A percentile compares a stretch with the other conserved stretches of the same genome.
Conservation (phyloP, 2,113 vertebrate species). For the Todiramphus saurophagus region DNA sequence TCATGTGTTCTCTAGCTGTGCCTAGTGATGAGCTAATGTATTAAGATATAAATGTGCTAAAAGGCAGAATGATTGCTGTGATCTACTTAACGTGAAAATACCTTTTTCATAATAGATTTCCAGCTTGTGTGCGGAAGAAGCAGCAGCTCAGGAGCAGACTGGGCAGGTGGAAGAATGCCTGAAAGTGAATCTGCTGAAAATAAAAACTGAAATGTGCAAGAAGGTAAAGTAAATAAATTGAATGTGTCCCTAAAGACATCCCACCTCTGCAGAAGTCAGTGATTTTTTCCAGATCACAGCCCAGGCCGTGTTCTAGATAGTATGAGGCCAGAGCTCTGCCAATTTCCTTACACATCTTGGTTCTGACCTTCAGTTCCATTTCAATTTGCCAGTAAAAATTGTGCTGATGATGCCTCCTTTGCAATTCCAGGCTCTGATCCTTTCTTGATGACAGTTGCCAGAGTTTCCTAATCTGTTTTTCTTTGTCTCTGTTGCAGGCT, state of each 20-base stretch:
- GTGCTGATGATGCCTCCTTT: neutral
- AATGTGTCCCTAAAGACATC: neutral
- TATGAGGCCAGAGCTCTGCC: neutral
- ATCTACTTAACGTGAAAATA: neutral
- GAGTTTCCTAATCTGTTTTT: neutral
- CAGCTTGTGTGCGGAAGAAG: conserved; percentile 90
- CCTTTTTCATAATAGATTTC: conserved; percentile 81
- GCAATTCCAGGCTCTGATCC: neutral
- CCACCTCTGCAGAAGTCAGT: neutral
- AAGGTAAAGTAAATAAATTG: conserved; percentile 78
- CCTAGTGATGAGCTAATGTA: neutral
- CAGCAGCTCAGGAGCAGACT: conserved; percentile 95
- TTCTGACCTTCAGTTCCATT: neutral
- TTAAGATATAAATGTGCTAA: neutral
- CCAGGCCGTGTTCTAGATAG: neutral
- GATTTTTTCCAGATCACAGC: neutral
- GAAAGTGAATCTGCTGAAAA: conserved; percentile 95
- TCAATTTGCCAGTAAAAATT: neutral
- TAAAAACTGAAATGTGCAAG: conserved; percentile 89
- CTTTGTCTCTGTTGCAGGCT: neutral
- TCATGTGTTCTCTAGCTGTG: neutral
- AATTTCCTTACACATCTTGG: neutral
- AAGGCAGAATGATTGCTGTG: neutral
- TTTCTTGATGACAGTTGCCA: neutral
- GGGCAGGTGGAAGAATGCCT: conserved; percentile 98